Percentiles rank a stretch among this genome's conserved stretches.
Conservation (phyloP, 1,140 invertebrate species). For the Calliphora vicina region DNA sequence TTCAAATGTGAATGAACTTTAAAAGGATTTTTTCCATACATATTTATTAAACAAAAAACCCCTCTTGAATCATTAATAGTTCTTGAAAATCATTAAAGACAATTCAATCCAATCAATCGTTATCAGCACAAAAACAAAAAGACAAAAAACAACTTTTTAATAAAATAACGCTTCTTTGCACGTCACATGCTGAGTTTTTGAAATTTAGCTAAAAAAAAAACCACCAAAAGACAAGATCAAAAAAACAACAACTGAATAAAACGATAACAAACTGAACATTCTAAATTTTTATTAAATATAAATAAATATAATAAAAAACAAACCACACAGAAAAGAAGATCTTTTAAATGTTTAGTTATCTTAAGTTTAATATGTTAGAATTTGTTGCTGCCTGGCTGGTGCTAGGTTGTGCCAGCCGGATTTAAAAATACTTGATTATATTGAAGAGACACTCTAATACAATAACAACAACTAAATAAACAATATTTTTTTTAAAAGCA, state of each 20-base stretch:
- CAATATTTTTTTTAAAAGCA: background rate
- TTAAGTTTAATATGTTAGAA: background rate
- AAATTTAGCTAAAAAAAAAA: background rate
- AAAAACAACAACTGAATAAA: background rate
- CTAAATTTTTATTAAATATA: background rate
- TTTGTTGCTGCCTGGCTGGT: background rate
- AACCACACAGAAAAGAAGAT: conserved; percentile 1
- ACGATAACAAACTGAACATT: background rate
- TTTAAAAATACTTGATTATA: conserved; percentile 23
- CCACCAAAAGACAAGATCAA: no score
- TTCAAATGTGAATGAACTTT: conserved; percentile 3
- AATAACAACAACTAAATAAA: background rate
- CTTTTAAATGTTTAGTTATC: background rate
- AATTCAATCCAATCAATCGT: background rate
- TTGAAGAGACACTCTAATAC: background rate
- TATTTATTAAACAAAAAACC: background rate
- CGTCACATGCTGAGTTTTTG: background rate
- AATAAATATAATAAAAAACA: no score
- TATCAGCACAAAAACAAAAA: background rate
- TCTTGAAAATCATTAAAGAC: background rate
- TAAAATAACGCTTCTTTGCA: background rate
- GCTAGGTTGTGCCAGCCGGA: conserved; percentile 31
- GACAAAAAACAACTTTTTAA: background rate
- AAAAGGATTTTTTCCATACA: conserved; percentile 2
- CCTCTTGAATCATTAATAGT: conserved; percentile 1